These are phyloP conservation scores for Thunnus maccoyii DNA, from an alignment of 2,113 vertebrate species.

Conservation along the genomic window DNA sequence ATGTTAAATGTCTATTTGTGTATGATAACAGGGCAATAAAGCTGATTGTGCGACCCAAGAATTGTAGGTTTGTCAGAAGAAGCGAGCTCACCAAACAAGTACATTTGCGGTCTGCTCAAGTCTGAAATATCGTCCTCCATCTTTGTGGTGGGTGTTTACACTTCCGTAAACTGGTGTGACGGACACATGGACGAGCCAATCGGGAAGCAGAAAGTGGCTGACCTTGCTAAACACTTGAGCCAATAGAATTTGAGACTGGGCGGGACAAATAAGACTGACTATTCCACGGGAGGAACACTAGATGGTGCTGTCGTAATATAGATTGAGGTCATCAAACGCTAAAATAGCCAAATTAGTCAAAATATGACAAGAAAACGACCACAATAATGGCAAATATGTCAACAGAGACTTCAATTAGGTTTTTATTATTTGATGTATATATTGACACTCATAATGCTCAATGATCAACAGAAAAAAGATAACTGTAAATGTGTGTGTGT, in stretches of 20 bases:
- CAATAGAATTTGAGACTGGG: conserved; percentile 49
- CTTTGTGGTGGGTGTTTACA: conserved; percentile 65
- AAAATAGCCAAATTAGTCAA: background rate
- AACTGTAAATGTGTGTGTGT: too few species aligned
- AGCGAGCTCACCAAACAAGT: conserved; percentile 84
- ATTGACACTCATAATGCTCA: too few species aligned
- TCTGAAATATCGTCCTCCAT: conserved; percentile 84
- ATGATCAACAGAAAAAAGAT: too few species aligned
- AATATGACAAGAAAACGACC: background rate
- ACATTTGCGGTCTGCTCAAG: conserved; percentile 84
- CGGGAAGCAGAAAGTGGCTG: background rate
- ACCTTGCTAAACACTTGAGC: background rate
- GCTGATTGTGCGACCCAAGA: conserved; percentile 26
- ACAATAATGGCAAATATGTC: too few species aligned
- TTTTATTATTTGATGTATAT: too few species aligned
- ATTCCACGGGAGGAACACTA: conserved; percentile 25
- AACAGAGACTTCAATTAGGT: too few species aligned
- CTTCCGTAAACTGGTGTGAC: conserved; percentile 63
- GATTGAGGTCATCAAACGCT: background rate
- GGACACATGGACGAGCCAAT: conserved; percentile 57
- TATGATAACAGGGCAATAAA: background rate
- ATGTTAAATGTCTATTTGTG: background rate
- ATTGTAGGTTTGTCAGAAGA: background rate
- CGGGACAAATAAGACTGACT: background rate
- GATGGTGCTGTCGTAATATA: conserved; percentile 52